phyloP scores from a whole-genome alignment of 2,797 vertebrate species.

The Steatocranus sp. region DNA sequence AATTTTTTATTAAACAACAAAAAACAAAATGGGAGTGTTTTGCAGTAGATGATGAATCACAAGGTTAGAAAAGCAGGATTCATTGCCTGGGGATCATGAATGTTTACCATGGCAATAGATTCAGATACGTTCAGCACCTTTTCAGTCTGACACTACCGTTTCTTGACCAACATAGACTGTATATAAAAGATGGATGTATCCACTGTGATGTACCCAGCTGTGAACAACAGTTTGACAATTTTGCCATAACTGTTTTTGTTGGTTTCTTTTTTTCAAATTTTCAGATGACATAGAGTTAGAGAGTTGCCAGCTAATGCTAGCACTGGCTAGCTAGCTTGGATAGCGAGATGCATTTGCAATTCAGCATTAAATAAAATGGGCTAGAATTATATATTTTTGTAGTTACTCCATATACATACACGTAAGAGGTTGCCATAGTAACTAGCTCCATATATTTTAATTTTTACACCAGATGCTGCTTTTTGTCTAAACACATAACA shows the following conservation, averaged over 20 bases:
- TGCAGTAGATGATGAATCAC: background rate
- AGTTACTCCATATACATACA: background rate
- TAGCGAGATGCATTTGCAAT: background rate
- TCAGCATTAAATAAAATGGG: background rate
- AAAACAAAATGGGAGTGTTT: background rate
- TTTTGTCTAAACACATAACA: background rate
- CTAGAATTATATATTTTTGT: background rate
- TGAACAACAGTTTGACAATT: background rate
- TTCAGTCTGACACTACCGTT: background rate
- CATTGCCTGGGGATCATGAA: background rate
- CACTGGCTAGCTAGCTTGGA: background rate
- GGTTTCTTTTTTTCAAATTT: background rate
- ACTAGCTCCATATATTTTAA: background rate
- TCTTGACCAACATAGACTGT: background rate
- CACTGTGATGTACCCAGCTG: background rate
- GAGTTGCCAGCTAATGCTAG: background rate
- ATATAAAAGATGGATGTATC: background rate
- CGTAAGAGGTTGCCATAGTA: background rate
- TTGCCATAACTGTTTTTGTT: background rate
- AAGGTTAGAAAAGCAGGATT: background rate
- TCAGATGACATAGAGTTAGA: background rate
- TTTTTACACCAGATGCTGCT: background rate
- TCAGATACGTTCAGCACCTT: background rate
- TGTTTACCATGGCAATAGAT: background rate
- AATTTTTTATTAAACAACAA: background rate